These are phyloP conservation scores for Enoplolaimus lenunculus DNA, from an alignment of 2,888 invertebrate species.

Conservation along the genomic window DNA sequence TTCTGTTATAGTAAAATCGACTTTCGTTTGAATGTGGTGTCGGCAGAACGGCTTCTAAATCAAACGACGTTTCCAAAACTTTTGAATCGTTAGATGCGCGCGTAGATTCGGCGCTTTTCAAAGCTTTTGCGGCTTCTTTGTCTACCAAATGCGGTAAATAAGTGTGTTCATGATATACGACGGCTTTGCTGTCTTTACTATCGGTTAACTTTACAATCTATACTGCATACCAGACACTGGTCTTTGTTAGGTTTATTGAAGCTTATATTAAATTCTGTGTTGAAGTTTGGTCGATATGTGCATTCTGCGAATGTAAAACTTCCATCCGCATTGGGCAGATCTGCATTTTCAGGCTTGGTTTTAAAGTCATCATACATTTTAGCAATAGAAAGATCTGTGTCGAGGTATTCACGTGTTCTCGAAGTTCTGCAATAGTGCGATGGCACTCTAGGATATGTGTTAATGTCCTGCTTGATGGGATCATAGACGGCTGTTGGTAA, in stretches of 20 bases:
- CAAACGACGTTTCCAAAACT: background rate
- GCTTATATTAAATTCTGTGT: background rate
- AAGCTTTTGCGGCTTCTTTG: background rate
- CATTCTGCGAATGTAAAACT: background rate
- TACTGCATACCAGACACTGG: background rate
- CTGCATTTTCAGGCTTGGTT: no score
- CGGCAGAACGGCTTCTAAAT: background rate
- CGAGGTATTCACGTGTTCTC: background rate
- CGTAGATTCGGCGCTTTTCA: background rate
- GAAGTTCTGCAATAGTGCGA: background rate
- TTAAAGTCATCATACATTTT: no score
- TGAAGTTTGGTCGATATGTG: background rate
- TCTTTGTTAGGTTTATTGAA: background rate
- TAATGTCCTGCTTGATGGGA: background rate
- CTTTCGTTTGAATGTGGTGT: background rate
- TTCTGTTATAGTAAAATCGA: background rate
- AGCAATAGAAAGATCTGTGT: background rate
- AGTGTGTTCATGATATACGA: background rate
- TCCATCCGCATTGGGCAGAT: no score
- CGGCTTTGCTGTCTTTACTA: background rate
- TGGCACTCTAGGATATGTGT: background rate
- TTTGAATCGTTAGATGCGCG: background rate
- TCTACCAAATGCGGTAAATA: background rate
- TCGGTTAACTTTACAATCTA: background rate
- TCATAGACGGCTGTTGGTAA: background rate